Base-by-base conservation (phyloP, 2,113 vertebrate species). In the Pyxicephalus adspersus region DNA sequence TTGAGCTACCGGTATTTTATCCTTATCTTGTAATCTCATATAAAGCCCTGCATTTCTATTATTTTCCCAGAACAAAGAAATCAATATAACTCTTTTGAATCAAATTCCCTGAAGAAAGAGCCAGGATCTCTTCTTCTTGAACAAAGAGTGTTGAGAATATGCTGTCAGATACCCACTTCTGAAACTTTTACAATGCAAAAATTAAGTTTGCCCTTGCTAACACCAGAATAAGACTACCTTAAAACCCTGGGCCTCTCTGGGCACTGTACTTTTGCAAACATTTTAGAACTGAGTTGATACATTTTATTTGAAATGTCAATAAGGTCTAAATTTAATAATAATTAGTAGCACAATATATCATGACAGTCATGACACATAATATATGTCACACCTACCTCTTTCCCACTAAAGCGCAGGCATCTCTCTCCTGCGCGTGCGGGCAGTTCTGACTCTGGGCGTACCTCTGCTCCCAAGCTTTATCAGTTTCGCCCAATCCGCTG, bases 31-130 rank as follows among this genome's bases (percentile, higher is more conserved):
- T 77, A 77, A 77, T 64, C 58, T 26, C 55, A 76, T 52, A 51
- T 54, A 65, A 64, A 65, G 65, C 50, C 50, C 15, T 65, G 63
- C 38, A 29, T 64, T 77, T 65, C 26, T 65, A 29, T 77, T 76
- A 64, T 77, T 77, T 55, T 52, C 25, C 63, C 63, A 55, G 63
- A 77, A 77, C 76, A 77, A 77, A 77, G 76, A 52, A 77, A 77
- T 66, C 63, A 77, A 77, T 77, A 77, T 23, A 52, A 28, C 20
- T 66, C 50, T 54, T 76, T 76, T 65, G 20, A 77, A 54, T 64
- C 50, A 66, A 22, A 77, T 51, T 55, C 50, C 63, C 45, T 55
- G 7, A 77, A 77, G 63, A 54, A 64, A 65, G 23, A 77, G 38
- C 34, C 60, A 64, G 74, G 38, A 64, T 64, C 74, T 64, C 74